Evolutionary conservation across 1,140 invertebrate species (phyloP), one percentile per base, ranked within the genome.

Genomic region (Heliothis subflexa): DNA sequence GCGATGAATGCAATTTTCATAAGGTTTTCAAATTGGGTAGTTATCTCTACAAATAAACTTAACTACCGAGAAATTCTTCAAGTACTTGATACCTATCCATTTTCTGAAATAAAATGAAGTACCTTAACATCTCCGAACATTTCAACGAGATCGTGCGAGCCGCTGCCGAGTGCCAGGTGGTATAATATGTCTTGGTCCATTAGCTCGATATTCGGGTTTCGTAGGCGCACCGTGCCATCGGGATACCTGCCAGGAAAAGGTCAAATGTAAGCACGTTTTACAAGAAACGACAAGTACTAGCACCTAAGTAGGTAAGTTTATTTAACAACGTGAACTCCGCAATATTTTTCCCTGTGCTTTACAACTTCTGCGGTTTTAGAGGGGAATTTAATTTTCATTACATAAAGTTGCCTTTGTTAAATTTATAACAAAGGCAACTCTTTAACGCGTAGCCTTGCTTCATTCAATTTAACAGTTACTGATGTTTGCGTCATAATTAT

Each of bases 41-140:
- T 70, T 73, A 18, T 50, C 40, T 47, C 33, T 25, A n/a, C 12
- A 25, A 1, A 62, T 11, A 14, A 11, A 40, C 3, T 28, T 33
- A 25, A 7, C 3, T 28, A 3, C 21, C 55, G 9, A 59, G 11
- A 59, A 59, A 28, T 28, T 1, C 33, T 40, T 21, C 54, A 16
- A 57, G 54, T 57, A 57, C 21, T 25, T 25, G 11, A n/a, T 12
- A 52, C 1, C 1, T 52, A 57, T 57, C 54, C 18, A 18, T n/a
- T 25, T 25, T 54, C 54, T 11, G 40, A 18, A 64, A 16, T 18
- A 64, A 47, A n/a, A 62, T 40, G 16, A 18, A 18, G 7, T 96
- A 99, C 98, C 96, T 99, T 99, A 52, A 99, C 97, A 95, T 99
- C 99, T 18, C 98, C 97, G 93, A 99, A 99, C 98, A 99, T 99